Conservation (phyloP, 2,113 vertebrate genomes). For the Machaerirhynchus nigripectus region DNA sequence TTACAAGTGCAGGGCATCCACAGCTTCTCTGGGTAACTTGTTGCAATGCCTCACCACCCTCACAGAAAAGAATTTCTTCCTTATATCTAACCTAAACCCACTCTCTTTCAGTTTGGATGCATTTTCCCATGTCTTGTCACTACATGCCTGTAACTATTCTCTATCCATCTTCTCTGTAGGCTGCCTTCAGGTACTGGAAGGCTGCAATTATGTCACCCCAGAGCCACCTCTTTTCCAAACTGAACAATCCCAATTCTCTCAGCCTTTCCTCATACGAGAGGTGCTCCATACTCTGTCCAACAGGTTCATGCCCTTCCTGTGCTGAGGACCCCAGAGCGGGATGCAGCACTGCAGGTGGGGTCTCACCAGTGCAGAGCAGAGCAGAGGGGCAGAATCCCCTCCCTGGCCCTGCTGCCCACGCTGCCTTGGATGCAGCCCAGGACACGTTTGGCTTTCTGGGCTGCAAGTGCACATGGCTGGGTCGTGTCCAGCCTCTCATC, state of each 20-base stretch:
- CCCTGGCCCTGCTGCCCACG: background rate
- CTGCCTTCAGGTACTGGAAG: background rate
- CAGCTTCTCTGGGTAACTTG: background rate
- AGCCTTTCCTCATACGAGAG: background rate
- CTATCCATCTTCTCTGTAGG: background rate
- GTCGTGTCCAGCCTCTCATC: background rate
- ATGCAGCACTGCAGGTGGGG: accelerated
- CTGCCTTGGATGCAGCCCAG: background rate
- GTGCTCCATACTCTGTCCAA: accelerated
- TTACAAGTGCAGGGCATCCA: too few species aligned
- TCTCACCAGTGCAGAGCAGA: background rate
- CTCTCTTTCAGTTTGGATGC: background rate
- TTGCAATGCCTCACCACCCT: background rate
- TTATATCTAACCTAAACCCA: background rate
- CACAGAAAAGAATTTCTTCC: background rate
- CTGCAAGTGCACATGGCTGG: accelerated
- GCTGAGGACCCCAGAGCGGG: background rate
- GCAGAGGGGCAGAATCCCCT: background rate
- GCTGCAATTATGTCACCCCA: background rate
- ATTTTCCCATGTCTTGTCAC: background rate
- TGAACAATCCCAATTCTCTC: background rate
- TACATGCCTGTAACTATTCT: background rate
- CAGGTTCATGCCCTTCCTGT: background rate
- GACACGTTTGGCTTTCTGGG: background rate
- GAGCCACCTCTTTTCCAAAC: background rate